Percentiles rank a stretch among this genome's conserved stretches.
Evolutionary conservation across 2,797 vertebrate genomes (phyloP).

Genomic region (Cephalopachus bancanus): DNA sequence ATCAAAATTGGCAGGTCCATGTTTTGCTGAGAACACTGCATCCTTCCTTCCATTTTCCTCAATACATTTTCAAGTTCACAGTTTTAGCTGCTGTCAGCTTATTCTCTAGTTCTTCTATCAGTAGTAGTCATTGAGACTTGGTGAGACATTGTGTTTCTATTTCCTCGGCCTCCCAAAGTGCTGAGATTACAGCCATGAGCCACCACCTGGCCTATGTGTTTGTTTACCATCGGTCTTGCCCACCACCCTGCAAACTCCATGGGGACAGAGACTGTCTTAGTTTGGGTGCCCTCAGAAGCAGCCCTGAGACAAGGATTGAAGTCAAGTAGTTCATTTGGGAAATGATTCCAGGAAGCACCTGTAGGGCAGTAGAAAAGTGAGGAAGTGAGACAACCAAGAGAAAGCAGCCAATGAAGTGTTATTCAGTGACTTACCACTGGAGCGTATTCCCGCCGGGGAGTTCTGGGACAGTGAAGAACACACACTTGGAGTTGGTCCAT

Average conservation of each 20-base stretch:
- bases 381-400: neutral
- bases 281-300: neutral
- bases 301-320: neutral
- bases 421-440: neutral
- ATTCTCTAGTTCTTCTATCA: neutral
- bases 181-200: too few species aligned
- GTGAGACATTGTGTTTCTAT: conserved; percentile 7
- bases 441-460: neutral
- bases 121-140: neutral
- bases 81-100: neutral
- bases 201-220: too few species aligned
- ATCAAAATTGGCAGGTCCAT: neutral
- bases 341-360: neutral
- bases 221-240: neutral
- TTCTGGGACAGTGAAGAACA: neutral
- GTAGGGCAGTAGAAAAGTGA: neutral
- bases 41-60: neutral
- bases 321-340: neutral
- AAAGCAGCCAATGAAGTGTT: neutral
- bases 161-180: neutral
- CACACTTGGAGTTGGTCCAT: neutral
- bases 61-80: neutral
- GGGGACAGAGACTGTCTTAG: neutral
- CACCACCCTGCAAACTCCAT: neutral
- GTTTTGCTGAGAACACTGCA: neutral